Conservation (phyloP, 53 echinoderm and acorn worm genomes). For the Temnopleurus reevesii region DNA sequence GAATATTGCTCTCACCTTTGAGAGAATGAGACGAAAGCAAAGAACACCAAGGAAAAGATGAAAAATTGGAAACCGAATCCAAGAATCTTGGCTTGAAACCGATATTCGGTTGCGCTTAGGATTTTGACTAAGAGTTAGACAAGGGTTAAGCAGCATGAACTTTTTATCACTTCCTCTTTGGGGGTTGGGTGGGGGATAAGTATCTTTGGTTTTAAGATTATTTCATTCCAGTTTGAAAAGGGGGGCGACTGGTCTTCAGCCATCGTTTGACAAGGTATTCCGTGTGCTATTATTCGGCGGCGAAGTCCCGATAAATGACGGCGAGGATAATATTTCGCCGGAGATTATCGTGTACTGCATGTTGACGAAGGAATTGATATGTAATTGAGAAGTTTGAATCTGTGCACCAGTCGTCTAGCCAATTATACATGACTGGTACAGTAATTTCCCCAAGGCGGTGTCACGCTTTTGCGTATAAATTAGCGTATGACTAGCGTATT, state of each 20-base stretch:
- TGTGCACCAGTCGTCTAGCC: neutral
- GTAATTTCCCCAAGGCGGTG: neutral
- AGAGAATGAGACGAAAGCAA: no score
- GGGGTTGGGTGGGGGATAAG: neutral
- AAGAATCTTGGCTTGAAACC: neutral
- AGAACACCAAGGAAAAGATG: neutral
- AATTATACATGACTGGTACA: slow-evolving; percentile 7
- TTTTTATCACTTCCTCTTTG: slow-evolving; percentile 23
- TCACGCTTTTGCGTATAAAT: no score
- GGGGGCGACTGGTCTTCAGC: neutral
- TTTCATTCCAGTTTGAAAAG: neutral
- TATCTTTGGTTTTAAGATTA: slow-evolving; percentile 16
- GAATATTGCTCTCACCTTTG: slow-evolving; percentile 1
- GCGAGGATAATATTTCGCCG: neutral
- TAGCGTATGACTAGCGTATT: no score
- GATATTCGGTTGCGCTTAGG: neutral
- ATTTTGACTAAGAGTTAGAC: neutral
- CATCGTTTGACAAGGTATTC: neutral
- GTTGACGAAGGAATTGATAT: slow-evolving; percentile 8
- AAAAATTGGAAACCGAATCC: slow-evolving; percentile 9
- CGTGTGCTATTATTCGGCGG: neutral
- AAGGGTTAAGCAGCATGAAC: slow-evolving; percentile 33
- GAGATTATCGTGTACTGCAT: neutral
- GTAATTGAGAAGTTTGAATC: neutral
- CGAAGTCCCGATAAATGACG: neutral